Base-by-base conservation (phyloP, 2,113 vertebrate genomes). In the Zosterops lateralis region DNA sequence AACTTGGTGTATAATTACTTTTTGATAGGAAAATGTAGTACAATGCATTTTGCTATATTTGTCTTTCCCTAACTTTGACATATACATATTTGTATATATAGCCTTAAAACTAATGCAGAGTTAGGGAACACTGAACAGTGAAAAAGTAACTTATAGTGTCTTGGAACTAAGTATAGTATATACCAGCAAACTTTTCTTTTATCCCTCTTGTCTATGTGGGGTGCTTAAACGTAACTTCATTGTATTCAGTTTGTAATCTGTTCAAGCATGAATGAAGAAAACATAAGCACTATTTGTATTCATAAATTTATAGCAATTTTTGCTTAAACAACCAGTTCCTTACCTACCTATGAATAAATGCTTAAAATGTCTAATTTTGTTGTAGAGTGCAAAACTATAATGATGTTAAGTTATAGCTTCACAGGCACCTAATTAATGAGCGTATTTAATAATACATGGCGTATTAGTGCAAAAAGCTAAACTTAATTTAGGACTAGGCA, bases 81-180 rank as follows among this genome's bases (percentile, higher is more conserved):
- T 98, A 98, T 86, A 97, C 95, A 89, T 97, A 97, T 97, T 97
- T 98, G 97, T 98, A 97, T 98, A 98, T 98, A 97, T 96, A 97
- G 96, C 96, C 97, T 98, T 98, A 97, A 98, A 98, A 96, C 94
- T 97, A 96, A 97, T 96, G 95, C 96, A 96, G 96, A 96, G 96
- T 97, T 98, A 97, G 96, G 96, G 95, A 97, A 80, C 95, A 95
- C 96, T 96, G 93, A 96, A 95, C 94, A 97, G 93, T 96, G 96
- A 92, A 95, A 97, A 96, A 95, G 92, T 97, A 97, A 97, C 95
- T 97, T 97, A 96, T 97, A 96, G 95, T 97, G 96, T 97, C 88
- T 97, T 96, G 94, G 93, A 98, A 90, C 95, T 97, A 96, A 95
- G 94, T 96, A 97, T 96, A 96, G 94, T 94, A 97, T 84, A 96